Evolutionary conservation across 1,140 invertebrate species (phyloP).

Genomic region (Fragariocoptes setiger): DNA sequence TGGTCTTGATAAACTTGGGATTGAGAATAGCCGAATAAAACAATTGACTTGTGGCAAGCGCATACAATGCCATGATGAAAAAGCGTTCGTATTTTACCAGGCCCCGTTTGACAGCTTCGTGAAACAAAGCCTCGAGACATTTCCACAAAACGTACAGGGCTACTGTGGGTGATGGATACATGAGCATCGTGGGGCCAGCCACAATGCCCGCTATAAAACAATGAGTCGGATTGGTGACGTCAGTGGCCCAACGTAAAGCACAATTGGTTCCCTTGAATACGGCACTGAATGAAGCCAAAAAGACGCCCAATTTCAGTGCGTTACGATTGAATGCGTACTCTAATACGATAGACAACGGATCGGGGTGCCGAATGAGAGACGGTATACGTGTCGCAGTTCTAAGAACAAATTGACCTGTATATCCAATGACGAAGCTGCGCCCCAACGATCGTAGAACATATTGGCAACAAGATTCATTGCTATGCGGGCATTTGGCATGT

Average conservation of each 20-base stretch:
- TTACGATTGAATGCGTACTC: too few species aligned
- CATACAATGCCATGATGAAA: conserved; percentile 33
- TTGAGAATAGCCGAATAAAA: conserved; percentile 42
- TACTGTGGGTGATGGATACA: conserved; percentile 10
- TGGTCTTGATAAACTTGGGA: conserved; percentile 36
- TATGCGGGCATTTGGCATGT: too few species aligned
- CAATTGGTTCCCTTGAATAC: conserved; percentile 6
- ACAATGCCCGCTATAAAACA: conserved; percentile 9
- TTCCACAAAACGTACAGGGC: conserved; percentile 11
- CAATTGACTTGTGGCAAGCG: conserved; percentile 37
- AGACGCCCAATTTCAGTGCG: conserved; percentile 3
- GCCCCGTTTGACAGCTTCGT: neutral
- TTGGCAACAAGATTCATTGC: too few species aligned
- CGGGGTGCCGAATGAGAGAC: too few species aligned
- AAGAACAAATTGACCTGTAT: too few species aligned
- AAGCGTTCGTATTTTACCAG: neutral
- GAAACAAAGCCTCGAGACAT: conserved; percentile 8
- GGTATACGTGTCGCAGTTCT: too few species aligned
- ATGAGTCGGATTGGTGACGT: conserved; percentile 3
- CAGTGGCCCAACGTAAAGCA: conserved; percentile 4
- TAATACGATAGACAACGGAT: too few species aligned
- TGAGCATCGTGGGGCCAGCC: conserved; percentile 9
- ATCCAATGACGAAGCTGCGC: too few species aligned
- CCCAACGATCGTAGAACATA: too few species aligned
- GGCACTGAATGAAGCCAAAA: neutral